These are phyloP conservation scores for Maccullochella peelii DNA, from an alignment of 2,113 vertebrate species.

Conservation along the genomic window DNA sequence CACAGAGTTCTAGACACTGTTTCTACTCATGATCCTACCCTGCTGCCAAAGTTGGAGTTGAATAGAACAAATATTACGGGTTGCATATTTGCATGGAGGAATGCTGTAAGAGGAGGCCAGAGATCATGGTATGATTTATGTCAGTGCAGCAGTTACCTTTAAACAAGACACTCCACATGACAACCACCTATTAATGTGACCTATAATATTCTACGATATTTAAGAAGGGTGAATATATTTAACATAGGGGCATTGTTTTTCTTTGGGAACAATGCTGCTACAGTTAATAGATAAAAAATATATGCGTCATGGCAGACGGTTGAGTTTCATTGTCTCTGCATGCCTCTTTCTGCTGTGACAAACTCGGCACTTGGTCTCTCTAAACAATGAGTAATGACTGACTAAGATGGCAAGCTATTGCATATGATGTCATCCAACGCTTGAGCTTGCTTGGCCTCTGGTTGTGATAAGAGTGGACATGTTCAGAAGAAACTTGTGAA, in stretches of 20 bases:
- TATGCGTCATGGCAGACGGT: constrained; percentile 41
- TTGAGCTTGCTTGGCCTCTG: constrained; percentile 6
- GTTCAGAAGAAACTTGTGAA: constrained; percentile 63
- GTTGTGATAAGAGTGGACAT: constrained; percentile 65
- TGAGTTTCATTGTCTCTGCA: constrained; percentile 49
- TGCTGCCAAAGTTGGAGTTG: constrained; percentile 41
- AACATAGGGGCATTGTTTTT: neutral
- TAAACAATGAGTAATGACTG: constrained; percentile 47
- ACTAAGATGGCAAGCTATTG: constrained; percentile 54
- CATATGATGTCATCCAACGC: constrained; percentile 69
- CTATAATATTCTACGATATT: constrained; percentile 1
- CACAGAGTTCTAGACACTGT: neutral
- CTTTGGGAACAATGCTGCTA: constrained; percentile 35
- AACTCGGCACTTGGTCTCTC: constrained; percentile 41
- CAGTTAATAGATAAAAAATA: constrained; percentile 20
- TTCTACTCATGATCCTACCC: constrained; percentile 36
- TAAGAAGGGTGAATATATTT: neutral
- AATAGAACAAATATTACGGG: constrained; percentile 42
- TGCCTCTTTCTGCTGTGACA: constrained; percentile 47
- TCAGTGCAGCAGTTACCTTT: neutral
- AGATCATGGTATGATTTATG: constrained; percentile 17
- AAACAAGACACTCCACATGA: neutral
- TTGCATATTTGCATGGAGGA: constrained; percentile 35
- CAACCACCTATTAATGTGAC: neutral
- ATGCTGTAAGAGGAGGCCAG: constrained; percentile 26